phyloP scores from a whole-genome alignment of 2,797 vertebrate genomes.

The Syngnathus acus region DNA sequence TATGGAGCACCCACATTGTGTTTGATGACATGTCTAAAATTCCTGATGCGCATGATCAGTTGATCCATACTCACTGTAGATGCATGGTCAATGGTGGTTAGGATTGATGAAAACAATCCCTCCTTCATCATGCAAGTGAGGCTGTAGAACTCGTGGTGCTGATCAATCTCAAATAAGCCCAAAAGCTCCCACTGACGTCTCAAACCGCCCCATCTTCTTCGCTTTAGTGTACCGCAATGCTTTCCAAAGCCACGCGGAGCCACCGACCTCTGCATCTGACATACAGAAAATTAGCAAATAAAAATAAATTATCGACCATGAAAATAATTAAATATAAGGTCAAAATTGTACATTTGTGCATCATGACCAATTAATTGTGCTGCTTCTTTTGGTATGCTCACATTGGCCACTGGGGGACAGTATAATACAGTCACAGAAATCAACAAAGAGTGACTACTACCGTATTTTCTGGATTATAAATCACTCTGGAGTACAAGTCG shows the following conservation, averaged over 20 bases:
- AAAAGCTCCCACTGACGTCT: constrained; percentile 76
- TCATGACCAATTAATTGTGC: too few species aligned
- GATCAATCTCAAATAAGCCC: constrained; percentile 82
- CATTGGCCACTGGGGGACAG: too few species aligned
- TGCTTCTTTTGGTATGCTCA: too few species aligned
- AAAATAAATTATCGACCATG: background rate
- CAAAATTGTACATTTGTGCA: too few species aligned
- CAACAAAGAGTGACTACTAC: too few species aligned
- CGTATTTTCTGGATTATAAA: too few species aligned
- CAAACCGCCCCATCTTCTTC: constrained; percentile 64
- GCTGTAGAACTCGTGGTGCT: constrained; percentile 75
- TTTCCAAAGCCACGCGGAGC: constrained; percentile 10
- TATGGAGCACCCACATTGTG: too few species aligned
- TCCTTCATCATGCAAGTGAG: constrained; percentile 82
- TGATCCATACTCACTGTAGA: constrained; percentile 59
- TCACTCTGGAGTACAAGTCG: too few species aligned
- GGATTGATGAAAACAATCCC: constrained; percentile 74
- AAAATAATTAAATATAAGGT: background rate
- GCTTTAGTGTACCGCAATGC: constrained; percentile 22
- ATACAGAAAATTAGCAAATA: constrained; percentile 1
- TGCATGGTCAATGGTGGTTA: constrained; percentile 62
- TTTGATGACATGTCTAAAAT: background rate
- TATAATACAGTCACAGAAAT: too few species aligned
- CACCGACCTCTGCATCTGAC: constrained; percentile 41
- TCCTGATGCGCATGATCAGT: background rate